Conservation (phyloP, 2,888 invertebrate genomes). For the Sphinx pinastri region DNA sequence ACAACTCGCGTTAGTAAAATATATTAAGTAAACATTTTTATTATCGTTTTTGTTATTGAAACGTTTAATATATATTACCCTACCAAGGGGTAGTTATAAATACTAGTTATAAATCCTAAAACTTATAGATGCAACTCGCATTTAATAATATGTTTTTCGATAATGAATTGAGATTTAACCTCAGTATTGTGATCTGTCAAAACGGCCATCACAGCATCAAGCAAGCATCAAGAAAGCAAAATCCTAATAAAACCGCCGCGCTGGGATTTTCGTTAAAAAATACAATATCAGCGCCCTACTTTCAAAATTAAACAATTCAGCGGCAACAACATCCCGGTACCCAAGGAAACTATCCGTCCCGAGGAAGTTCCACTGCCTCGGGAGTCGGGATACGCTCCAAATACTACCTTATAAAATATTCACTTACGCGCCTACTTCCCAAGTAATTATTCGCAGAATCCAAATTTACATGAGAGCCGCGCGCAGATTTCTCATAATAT, state of each 20-base stretch:
- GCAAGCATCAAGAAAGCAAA: too few relatives aligned
- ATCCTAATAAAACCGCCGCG: background rate
- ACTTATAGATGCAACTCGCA: too few relatives aligned
- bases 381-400: background rate
- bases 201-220: too few relatives aligned
- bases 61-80: too few relatives aligned
- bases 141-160: too few relatives aligned
- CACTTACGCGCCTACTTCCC: slow-evolving; percentile 1
- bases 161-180: too few relatives aligned
- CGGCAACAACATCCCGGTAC: background rate
- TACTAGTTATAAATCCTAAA: too few relatives aligned
- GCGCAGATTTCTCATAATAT: background rate
- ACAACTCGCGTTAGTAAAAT: too few relatives aligned
- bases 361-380: background rate
- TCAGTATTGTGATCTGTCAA: too few relatives aligned
- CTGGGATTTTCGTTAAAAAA: background rate
- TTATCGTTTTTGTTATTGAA: too few relatives aligned
- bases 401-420: slow-evolving; percentile 19
- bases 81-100: too few relatives aligned
- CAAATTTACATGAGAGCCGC: slow-evolving; percentile 18
- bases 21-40: too few relatives aligned
- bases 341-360: slow-evolving; percentile 5
- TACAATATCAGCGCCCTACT: background rate
- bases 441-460: slow-evolving; percentile 16
- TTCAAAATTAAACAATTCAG: slow-evolving; percentile 8